Conservation (phyloP, 92 coral and sea anemone species). For the Umimayanthus chanpuru region DNA sequence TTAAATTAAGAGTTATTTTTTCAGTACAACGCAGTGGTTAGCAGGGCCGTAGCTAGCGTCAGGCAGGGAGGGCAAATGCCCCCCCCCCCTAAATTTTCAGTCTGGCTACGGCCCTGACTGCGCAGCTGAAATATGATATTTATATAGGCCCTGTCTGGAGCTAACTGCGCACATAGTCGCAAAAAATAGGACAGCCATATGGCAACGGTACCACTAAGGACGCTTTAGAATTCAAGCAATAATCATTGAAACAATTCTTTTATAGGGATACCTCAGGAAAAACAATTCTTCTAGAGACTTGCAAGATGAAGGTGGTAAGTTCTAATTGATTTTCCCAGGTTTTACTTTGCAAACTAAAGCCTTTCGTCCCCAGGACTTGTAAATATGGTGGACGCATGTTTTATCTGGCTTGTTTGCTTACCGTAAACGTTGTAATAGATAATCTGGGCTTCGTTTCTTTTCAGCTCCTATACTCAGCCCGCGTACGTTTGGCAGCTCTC, state of each 20-base stretch:
- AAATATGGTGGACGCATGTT: too few relatives aligned
- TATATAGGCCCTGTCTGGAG: too few relatives aligned
- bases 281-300: slow-evolving; percentile 10
- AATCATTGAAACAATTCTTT: neutral
- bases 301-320: neutral
- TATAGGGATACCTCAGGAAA: slow-evolving; percentile 14
- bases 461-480: slow-evolving; percentile 26
- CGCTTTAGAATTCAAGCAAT: neutral
- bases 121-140: too few relatives aligned
- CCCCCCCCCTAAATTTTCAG: too few relatives aligned
- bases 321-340: neutral
- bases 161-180: too few relatives aligned
- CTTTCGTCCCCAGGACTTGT: neutral
- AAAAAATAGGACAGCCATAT: too few relatives aligned
- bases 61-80: too few relatives aligned
- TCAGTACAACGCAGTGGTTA: too few relatives aligned
- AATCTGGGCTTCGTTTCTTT: neutral
- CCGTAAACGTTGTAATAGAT: neutral
- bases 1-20: too few relatives aligned
- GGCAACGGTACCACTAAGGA: neutral
- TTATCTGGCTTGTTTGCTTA: too few relatives aligned
- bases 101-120: too few relatives aligned
- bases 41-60: too few relatives aligned
- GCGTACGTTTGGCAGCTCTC: slow-evolving; percentile 62
- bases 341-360: neutral